Base-by-base conservation (phyloP, 2,113 vertebrate genomes). In the Megatriorchis doriae region DNA sequence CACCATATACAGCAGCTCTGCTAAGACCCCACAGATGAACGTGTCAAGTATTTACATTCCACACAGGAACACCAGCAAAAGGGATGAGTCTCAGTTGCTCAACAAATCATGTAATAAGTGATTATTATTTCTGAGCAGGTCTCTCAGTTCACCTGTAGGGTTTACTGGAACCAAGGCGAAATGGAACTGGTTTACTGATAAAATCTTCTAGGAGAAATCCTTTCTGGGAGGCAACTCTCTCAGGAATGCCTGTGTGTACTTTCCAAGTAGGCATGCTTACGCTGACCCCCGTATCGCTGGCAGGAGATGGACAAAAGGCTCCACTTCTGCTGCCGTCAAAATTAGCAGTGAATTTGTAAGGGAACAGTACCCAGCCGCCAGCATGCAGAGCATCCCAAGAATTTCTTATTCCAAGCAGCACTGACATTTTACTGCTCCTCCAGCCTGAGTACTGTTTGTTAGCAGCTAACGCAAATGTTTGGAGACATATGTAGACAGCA, bases 151-250 rank as follows among this genome's bases (percentile, higher is more conserved):
- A 90, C 66, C 50, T 81, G 32, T 20, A 70, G 13, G 8, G 27
- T 86, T 91, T 87, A 91, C 83, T 82, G 84, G 61, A 95, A 93
- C 36, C 34, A 91, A 67, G 50, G 58, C 72, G 84, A 88, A 88
- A 63, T 6, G 3, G 31, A 92, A 58, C 22, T 71, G 16, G 26
- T 68, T 90, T 68, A 61, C 47, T 21, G 61, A 86, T 45, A 93
- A 86, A 75, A 88, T 77, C 59, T 72, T 81, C 58, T 31, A 88
- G 29, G 27, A 91, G 8, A 38, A 92, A 86, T 66, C 62, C 68
- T 83, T 96, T 91, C 70, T 66, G 74, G 40, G 38, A 94, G 42
- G 40, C 55, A 70, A 23, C n/a, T 45, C 50, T 68, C 61, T 80
- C 63, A 72, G 36, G 90, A 94, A 96, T 80, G 83, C 21, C 25